Evolutionary conservation across 2,113 vertebrate genomes (phyloP).

Genomic region (Shinisaurus crocodilurus): DNA sequence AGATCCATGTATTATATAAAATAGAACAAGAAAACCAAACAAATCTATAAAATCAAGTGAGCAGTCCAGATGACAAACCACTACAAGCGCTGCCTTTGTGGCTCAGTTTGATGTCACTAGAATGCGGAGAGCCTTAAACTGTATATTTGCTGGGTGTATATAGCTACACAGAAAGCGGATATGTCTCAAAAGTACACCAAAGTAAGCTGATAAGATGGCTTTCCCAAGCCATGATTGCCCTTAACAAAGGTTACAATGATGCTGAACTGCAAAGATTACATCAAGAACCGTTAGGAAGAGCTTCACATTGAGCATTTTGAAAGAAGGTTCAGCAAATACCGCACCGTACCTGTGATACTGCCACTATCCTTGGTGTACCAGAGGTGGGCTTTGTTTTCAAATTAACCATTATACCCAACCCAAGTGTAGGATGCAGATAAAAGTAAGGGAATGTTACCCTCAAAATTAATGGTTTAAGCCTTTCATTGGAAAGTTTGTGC

Average conservation of each 20-base stretch:
- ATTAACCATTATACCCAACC: slow-evolving; percentile 68
- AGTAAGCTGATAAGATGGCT: slow-evolving; percentile 65
- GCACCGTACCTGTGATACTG: slow-evolving; percentile 71
- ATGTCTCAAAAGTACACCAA: slow-evolving; percentile 70
- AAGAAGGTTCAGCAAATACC: slow-evolving; percentile 75
- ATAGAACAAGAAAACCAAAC: slow-evolving; percentile 75
- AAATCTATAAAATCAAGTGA: slow-evolving; percentile 73
- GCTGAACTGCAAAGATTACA: slow-evolving; percentile 70
- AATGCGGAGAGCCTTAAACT: slow-evolving; percentile 64
- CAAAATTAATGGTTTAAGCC: slow-evolving; percentile 40
- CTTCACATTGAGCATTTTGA: slow-evolving; percentile 73
- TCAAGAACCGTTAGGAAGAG: slow-evolving; percentile 68
- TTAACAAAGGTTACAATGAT: slow-evolving; percentile 72
- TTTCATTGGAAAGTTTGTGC: slow-evolving; percentile 51
- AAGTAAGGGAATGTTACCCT: slow-evolving; percentile 49
- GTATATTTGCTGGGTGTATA: slow-evolving; percentile 68
- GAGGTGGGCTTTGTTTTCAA: slow-evolving; percentile 56
- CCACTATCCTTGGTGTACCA: slow-evolving; percentile 62
- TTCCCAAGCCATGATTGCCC: slow-evolving; percentile 71
- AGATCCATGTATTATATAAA: slow-evolving; percentile 81
- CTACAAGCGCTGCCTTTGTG: slow-evolving; percentile 56
- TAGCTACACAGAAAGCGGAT: slow-evolving; percentile 68
- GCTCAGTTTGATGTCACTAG: slow-evolving; percentile 50
- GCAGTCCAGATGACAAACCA: slow-evolving; percentile 67
- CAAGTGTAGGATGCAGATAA: slow-evolving; percentile 78